Evolutionary conservation across 2,888 invertebrate species (phyloP).

Genomic region (Campoletis raptor): DNA sequence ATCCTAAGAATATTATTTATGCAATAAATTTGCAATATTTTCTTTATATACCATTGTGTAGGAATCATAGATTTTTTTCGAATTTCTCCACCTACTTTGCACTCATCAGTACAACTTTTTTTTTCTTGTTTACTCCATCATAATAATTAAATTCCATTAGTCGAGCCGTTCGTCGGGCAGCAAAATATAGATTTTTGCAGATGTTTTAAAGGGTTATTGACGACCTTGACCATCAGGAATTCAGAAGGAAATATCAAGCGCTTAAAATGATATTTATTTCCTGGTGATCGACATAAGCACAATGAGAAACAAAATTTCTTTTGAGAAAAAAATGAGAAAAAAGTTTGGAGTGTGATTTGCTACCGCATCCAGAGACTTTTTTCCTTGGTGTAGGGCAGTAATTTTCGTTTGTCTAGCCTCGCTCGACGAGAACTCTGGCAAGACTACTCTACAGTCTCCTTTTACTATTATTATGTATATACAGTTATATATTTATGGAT

Average conservation of each 20-base stretch:
- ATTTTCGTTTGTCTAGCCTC: conserved; percentile 51
- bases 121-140: background rate
- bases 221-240: background rate
- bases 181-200: background rate
- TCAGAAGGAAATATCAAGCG: background rate
- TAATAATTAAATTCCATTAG: background rate
- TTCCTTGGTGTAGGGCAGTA: conserved; percentile 25
- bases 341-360: conserved; percentile 26
- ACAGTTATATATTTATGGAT: background rate
- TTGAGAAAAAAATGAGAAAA: conserved; percentile 1
- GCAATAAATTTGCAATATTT: too few relatives aligned
- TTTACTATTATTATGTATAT: conserved; percentile 8
- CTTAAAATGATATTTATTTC: background rate
- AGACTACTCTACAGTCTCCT: conserved; percentile 31
- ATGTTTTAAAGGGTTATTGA: background rate
- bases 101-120: background rate
- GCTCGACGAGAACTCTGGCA: conserved; percentile 45
- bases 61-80: too few relatives aligned
- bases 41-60: too few relatives aligned
- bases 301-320: conserved; percentile 6
- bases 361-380: conserved; percentile 34
- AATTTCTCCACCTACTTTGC: too few relatives aligned
- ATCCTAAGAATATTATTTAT: too few relatives aligned
- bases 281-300: background rate
- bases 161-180: background rate